Conservation (phyloP, 1,140 invertebrate species). For the Bombus terrestris region DNA sequence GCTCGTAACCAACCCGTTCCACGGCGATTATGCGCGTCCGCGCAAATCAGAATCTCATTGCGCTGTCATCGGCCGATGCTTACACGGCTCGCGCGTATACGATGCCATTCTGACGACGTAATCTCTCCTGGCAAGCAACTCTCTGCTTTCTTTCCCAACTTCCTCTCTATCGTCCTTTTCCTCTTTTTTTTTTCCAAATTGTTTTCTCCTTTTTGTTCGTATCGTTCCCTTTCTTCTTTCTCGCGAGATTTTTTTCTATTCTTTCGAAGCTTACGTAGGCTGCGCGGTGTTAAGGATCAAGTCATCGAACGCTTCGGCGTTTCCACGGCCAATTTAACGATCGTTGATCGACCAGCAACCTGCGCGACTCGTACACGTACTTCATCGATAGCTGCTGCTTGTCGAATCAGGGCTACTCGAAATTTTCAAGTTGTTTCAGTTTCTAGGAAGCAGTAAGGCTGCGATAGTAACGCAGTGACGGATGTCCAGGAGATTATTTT, state of each 20-base stretch:
- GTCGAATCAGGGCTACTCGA: neutral
- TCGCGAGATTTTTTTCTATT: neutral
- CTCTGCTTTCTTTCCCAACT: conserved; percentile 2
- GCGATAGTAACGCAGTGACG: too few species aligned
- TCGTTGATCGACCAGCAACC: conserved; percentile 22
- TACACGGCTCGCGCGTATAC: conserved; percentile 52
- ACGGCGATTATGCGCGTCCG: conserved; percentile 61
- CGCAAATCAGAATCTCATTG: conserved; percentile 71
- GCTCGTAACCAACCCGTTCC: conserved; percentile 33
- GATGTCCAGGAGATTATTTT: too few species aligned
- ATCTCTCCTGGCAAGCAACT: conserved; percentile 46
- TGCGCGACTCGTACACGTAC: neutral
- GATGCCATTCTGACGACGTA: conserved; percentile 61
- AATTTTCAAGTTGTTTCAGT: neutral
- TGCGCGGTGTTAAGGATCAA: neutral
- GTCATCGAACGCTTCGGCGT: conserved; percentile 44
- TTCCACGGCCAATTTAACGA: conserved; percentile 53
- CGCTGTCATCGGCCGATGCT: conserved; percentile 67
- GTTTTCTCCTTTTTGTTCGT: neutral
- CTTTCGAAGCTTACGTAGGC: too few species aligned
- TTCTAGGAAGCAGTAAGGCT: too few species aligned
- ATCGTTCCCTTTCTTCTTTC: neutral
- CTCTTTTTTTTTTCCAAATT: too few species aligned
- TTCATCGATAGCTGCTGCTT: too few species aligned
- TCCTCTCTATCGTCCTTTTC: neutral